Evolutionary conservation across 2,113 vertebrate genomes (phyloP).

Genomic region (Glaucomys volans): DNA sequence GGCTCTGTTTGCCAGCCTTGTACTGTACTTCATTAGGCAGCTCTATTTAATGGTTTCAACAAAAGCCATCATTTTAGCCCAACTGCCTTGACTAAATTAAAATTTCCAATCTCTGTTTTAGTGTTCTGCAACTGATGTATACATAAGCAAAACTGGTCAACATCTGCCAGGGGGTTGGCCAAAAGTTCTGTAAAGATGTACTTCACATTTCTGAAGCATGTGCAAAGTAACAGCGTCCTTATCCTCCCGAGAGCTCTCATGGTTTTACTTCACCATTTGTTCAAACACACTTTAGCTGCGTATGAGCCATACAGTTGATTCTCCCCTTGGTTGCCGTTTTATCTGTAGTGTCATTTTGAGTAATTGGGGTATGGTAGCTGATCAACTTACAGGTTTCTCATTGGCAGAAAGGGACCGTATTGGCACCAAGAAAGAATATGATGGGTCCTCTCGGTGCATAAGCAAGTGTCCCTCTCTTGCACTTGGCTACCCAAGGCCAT

Average conservation of each 20-base stretch:
- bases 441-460: constrained; percentile 90
- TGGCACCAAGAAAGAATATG: constrained; percentile 92
- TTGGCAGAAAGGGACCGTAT: constrained; percentile 91
- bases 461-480: constrained; percentile 91
- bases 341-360: constrained; percentile 95
- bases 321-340: constrained; percentile 97
- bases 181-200: constrained; percentile 91
- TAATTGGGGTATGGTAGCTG: constrained; percentile 94
- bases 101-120: constrained; percentile 93
- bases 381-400: constrained; percentile 95
- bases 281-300: constrained; percentile 93
- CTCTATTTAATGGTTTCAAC: constrained; percentile 92
- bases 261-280: constrained; percentile 95
- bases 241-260: constrained; percentile 91
- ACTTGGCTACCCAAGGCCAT: constrained; percentile 92
- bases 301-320: constrained; percentile 94
- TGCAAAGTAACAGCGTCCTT: constrained; percentile 91
- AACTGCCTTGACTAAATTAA: constrained; percentile 94
- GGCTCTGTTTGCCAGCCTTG: constrained; percentile 87
- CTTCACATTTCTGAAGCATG: constrained; percentile 92
- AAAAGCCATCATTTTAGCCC: constrained; percentile 94
- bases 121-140: constrained; percentile 92
- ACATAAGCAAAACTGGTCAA: constrained; percentile 92
- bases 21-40: constrained; percentile 93
- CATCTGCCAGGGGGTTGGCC: constrained; percentile 93